Percentiles rank a stretch among this genome's conserved stretches.
phyloP scores from a whole-genome alignment of 2,888 invertebrate species.

The Tenthredo distinguenda region DNA sequence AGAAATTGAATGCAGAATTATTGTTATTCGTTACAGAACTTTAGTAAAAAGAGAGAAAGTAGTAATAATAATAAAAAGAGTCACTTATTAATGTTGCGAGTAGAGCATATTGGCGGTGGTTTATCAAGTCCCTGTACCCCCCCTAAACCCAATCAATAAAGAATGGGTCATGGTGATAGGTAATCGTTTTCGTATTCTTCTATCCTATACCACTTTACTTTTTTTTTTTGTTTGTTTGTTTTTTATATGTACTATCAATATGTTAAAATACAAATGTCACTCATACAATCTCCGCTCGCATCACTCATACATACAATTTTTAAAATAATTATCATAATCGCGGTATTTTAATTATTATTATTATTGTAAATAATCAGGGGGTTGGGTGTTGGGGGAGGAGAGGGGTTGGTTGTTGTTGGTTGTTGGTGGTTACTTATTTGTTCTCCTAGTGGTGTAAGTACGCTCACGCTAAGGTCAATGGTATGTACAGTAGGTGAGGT shows the following conservation, averaged over 20 bases:
- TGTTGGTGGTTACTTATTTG: slow-evolving; percentile 75
- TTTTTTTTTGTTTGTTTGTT: neutral
- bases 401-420: neutral
- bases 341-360: slow-evolving; percentile 66
- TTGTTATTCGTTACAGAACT: slow-evolving; percentile 41
- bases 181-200: slow-evolving; percentile 59
- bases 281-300: slow-evolving; percentile 69
- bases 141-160: slow-evolving; percentile 14
- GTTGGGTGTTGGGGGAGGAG: slow-evolving; percentile 56
- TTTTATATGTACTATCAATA: slow-evolving; percentile 73
- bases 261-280: slow-evolving; percentile 78
- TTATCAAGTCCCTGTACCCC: slow-evolving; percentile 48
- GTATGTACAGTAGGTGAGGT: slow-evolving; percentile 79
- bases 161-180: slow-evolving; percentile 38
- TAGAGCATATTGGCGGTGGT: slow-evolving; percentile 46
- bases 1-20: slow-evolving; percentile 31
- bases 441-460: slow-evolving; percentile 77
- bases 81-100: slow-evolving; percentile 49
- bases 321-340: slow-evolving; percentile 77
- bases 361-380: slow-evolving; percentile 71
- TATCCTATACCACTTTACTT: slow-evolving; percentile 77
- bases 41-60: slow-evolving; percentile 21
- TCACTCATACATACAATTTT: slow-evolving; percentile 75
- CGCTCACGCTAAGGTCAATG: slow-evolving; percentile 78
- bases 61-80: slow-evolving; percentile 39